Evolutionary conservation across 2,888 invertebrate species (phyloP).

Genomic region (Chalcosyrphus nemorum): DNA sequence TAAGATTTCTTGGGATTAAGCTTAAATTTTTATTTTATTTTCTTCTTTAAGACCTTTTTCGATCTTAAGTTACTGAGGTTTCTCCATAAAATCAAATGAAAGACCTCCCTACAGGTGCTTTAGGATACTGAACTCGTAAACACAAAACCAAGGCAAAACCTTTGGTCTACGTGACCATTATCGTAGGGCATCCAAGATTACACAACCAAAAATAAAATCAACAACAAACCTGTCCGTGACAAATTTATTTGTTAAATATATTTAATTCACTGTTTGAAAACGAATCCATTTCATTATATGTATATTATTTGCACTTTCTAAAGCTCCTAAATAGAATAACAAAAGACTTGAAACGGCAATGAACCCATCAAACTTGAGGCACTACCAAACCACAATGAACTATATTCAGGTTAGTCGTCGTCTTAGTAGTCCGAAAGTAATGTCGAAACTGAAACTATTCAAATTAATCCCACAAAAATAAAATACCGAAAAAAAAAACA

Average conservation of each 20-base stretch:
- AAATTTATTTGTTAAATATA: background rate
- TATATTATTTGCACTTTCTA: constrained; percentile 38
- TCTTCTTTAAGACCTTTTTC: too few relatives aligned
- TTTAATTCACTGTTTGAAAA: constrained; percentile 1
- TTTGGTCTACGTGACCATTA: background rate
- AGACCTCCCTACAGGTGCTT: too few relatives aligned
- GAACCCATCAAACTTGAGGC: constrained; percentile 26
- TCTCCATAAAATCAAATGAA: too few relatives aligned
- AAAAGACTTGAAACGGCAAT: constrained; percentile 39
- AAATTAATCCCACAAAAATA: constrained; percentile 20
- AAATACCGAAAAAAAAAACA: too few relatives aligned
- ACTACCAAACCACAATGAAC: background rate
- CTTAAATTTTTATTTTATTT: too few relatives aligned
- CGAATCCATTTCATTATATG: background rate
- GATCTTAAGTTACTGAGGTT: too few relatives aligned
- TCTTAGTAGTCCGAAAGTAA: constrained; percentile 20
- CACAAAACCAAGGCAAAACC: background rate
- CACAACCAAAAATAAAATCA: too few relatives aligned
- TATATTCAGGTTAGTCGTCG: constrained; percentile 36
- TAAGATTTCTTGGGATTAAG: too few relatives aligned
- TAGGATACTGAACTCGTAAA: too few relatives aligned
- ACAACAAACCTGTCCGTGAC: background rate
- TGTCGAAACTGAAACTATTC: constrained; percentile 38
- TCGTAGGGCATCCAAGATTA: background rate
- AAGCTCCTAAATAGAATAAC: constrained; percentile 17